Evolutionary conservation across 2,888 invertebrate species (phyloP).

Genomic region (Slavum lentiscoides): DNA sequence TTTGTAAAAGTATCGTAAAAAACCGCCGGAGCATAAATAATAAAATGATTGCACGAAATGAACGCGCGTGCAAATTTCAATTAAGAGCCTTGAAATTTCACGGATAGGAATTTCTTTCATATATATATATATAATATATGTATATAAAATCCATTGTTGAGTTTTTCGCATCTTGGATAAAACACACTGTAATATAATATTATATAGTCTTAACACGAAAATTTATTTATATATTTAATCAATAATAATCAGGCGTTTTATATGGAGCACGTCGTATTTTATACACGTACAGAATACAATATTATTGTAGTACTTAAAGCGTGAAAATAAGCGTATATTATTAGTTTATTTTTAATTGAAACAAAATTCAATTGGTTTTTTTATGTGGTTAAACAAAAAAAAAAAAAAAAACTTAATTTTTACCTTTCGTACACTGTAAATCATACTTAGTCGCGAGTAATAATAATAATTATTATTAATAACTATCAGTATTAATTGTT

Average conservation of each 20-base stretch:
- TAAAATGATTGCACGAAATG: constrained; percentile 26
- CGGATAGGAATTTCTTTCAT: constrained; percentile 13
- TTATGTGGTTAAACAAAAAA: not conserved
- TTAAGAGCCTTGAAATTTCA: constrained; percentile 22
- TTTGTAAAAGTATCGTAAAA: constrained; percentile 14
- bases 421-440: too few relatives aligned
- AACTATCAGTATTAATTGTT: too few relatives aligned
- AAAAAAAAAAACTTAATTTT: too few relatives aligned
- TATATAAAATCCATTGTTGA: constrained; percentile 21
- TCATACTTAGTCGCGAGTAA: too few relatives aligned
- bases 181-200: not conserved
- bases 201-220: too few relatives aligned
- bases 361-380: not conserved
- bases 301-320: too few relatives aligned
- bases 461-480: too few relatives aligned
- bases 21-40: constrained; percentile 8
- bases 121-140: not conserved
- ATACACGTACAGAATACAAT: too few relatives aligned
- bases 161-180: not conserved
- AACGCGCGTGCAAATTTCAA: constrained; percentile 24
- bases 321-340: too few relatives aligned
- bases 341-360: not conserved
- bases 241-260: too few relatives aligned
- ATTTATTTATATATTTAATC: too few relatives aligned
- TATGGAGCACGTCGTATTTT: too few relatives aligned